These are phyloP conservation scores for Cryptus armator DNA, from an alignment of 2,888 invertebrate genomes.

Conservation along the genomic window DNA sequence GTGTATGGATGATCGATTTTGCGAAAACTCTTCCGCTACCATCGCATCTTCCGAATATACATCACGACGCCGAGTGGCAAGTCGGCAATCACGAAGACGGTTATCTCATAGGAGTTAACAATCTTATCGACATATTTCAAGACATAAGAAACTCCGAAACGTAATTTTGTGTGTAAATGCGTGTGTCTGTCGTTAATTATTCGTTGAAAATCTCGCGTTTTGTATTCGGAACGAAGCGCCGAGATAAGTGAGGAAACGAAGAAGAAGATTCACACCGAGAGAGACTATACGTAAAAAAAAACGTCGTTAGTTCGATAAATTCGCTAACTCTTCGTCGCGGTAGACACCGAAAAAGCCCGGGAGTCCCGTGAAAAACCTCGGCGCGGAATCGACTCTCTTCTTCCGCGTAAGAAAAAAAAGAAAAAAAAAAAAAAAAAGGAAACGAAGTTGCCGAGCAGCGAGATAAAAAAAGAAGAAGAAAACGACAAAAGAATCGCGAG, in stretches of 20 bases:
- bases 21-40: conserved; percentile 96
- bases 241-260: conserved; percentile 19
- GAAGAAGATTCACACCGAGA: conserved; percentile 34
- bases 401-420: neutral
- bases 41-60: conserved; percentile 88
- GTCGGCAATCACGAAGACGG: conserved; percentile 99
- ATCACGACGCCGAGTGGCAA: conserved; percentile 94
- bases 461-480: neutral
- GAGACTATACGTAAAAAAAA: conserved; percentile 54
- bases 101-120: conserved; percentile 96
- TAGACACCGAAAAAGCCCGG: neutral
- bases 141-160: conserved; percentile 85
- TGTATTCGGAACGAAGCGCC: conserved; percentile 4
- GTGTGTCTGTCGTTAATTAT: conserved; percentile 2
- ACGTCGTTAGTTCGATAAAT: conserved; percentile 62
- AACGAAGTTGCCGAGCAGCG: neutral
- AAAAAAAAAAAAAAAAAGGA: too few species aligned
- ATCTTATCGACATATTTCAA: conserved; percentile 94
- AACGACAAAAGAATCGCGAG: conserved; percentile 14
- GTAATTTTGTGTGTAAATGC: conserved; percentile 48
- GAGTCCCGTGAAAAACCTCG: conserved; percentile 26
- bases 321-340: neutral
- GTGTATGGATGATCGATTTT: conserved; percentile 99
- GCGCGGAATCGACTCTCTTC: neutral
- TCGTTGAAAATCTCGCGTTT: neutral